Conservation (phyloP, 2,797 vertebrate species). For the Chrosomus eos region DNA sequence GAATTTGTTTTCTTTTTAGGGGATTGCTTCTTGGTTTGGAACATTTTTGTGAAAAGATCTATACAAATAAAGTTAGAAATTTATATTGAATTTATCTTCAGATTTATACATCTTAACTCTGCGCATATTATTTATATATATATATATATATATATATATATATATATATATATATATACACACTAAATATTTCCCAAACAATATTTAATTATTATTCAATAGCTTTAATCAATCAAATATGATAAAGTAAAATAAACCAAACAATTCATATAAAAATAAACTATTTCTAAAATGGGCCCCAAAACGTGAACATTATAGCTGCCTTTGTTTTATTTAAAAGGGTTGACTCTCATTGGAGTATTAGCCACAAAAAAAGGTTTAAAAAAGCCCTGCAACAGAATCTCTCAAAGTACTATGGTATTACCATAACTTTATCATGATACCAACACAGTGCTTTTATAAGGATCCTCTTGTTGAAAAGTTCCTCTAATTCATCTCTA, state of each 20-base stretch:
- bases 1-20: neutral
- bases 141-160: too few relatives aligned
- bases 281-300: neutral
- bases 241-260: neutral
- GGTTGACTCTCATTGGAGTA: neutral
- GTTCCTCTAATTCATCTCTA: neutral
- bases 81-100: neutral
- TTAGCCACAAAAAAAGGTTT: neutral
- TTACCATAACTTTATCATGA: neutral
- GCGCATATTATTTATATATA: neutral
- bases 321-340: neutral
- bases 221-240: neutral
- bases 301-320: neutral
- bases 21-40: neutral
- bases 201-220: neutral
- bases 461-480: neutral
- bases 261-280: neutral
- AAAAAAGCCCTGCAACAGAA: neutral
- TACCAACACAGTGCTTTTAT: neutral
- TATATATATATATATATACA: too few relatives aligned
- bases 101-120: neutral
- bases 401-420: neutral
- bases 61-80: neutral
- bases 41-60: neutral
- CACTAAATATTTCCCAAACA: neutral